These are phyloP conservation scores for Scalopus aquaticus DNA, from an alignment of 2,113 vertebrate genomes.

Conservation along the genomic window DNA sequence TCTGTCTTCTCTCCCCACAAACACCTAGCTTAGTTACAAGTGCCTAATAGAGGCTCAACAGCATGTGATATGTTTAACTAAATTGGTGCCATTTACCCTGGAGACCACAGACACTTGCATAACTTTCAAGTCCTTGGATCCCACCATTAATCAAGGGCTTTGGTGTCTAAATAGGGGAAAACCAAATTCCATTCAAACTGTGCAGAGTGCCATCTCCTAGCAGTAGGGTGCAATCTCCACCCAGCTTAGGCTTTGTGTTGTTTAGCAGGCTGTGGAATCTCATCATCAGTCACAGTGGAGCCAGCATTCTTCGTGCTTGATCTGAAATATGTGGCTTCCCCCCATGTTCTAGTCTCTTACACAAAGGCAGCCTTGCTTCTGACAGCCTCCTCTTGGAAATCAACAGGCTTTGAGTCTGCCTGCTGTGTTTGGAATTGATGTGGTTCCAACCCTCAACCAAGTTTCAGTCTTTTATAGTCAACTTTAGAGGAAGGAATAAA, in stretches of 20 bases:
- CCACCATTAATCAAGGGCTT: constrained; percentile 35
- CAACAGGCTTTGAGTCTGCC: constrained; percentile 66
- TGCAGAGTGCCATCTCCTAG: accelerated
- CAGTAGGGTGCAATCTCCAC: not conserved
- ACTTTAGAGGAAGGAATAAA: not conserved
- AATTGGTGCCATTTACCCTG: constrained; percentile 4
- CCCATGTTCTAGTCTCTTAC: accelerated
- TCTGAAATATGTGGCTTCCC: constrained; percentile 41
- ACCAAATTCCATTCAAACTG: not conserved
- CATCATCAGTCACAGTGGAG: constrained; percentile 37
- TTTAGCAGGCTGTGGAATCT: not conserved
- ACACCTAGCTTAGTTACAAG: not conserved
- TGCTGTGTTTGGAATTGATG: constrained; percentile 28
- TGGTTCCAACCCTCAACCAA: constrained; percentile 46
- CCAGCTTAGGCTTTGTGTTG: not conserved
- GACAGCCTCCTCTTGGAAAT: constrained; percentile 20
- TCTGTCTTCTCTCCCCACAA: not conserved
- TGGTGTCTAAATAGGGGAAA: not conserved
- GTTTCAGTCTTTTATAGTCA: constrained; percentile 5
- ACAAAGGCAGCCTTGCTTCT: constrained; percentile 26
- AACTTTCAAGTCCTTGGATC: not conserved
- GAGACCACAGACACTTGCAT: constrained; percentile 50
- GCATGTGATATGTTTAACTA: not conserved
- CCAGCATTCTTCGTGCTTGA: not conserved
- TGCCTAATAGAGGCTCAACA: not conserved